These are phyloP conservation scores for Muschampia plurimacula DNA, from an alignment of 2,888 invertebrate genomes.

Conservation along the genomic window DNA sequence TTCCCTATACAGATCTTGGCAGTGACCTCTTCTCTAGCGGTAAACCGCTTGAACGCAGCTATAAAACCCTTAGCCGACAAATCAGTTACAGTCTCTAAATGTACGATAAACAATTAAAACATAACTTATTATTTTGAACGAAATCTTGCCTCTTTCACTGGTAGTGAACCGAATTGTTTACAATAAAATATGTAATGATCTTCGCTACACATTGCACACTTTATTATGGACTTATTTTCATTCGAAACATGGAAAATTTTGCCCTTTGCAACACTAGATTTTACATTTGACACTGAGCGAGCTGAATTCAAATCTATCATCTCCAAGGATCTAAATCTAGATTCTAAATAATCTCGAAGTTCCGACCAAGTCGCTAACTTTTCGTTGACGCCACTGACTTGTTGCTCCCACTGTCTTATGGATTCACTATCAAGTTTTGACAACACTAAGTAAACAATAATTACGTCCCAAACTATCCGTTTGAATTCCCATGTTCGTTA, in stretches of 20 bases:
- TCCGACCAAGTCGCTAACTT: conserved; percentile 1
- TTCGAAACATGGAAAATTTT: conserved; percentile 36
- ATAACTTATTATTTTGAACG: conserved; percentile 37
- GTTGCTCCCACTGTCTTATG: conserved; percentile 36
- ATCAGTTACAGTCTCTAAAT: neutral
- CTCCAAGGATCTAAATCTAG: conserved; percentile 38
- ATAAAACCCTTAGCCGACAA: neutral
- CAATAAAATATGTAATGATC: conserved; percentile 40
- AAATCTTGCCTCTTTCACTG: conserved; percentile 35
- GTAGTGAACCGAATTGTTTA: conserved; percentile 35
- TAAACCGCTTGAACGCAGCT: neutral
- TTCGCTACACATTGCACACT: conserved; percentile 37
- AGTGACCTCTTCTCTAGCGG: neutral
- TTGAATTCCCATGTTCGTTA: conserved; percentile 40
- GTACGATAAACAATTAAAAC: conserved; percentile 40
- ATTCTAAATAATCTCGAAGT: conserved; percentile 35
- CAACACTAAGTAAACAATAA: conserved; percentile 41
- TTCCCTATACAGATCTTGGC: neutral
- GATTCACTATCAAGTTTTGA: conserved; percentile 44
- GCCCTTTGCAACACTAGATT: conserved; percentile 19
- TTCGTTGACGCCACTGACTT: neutral
- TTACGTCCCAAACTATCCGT: conserved; percentile 43
- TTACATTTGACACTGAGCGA: neutral
- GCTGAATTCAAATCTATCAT: conserved; percentile 30
- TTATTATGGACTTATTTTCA: conserved; percentile 1